phyloP scores from a whole-genome alignment of 1,140 invertebrate genomes.

The Chrysoperla carnea region DNA sequence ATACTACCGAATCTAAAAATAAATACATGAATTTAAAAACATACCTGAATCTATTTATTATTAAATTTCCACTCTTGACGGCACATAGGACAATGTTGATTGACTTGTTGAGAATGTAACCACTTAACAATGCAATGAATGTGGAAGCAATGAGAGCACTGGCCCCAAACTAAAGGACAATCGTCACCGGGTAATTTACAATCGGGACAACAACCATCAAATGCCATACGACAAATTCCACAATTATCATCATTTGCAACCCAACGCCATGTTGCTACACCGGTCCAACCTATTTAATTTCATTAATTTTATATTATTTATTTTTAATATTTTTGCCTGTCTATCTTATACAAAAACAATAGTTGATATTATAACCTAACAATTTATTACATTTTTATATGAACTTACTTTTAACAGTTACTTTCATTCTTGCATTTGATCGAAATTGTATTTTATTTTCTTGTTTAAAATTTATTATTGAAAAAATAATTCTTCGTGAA shows the following conservation, averaged over 20 bases:
- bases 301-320: no score
- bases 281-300: constrained; percentile 59
- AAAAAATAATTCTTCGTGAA: no score
- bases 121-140: constrained; percentile 99
- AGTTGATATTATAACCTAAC: no score
- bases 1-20: no score
- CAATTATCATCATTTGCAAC: constrained; percentile 98
- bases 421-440: constrained; percentile 12
- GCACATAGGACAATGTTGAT: constrained; percentile 97
- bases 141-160: constrained; percentile 98
- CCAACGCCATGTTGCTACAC: constrained; percentile 96
- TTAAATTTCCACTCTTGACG: constrained; percentile 98
- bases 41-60: constrained; percentile 32
- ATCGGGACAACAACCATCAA: constrained; percentile 96
- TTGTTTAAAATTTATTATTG: no score
- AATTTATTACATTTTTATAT: neutral
- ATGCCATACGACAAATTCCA: constrained; percentile 97
- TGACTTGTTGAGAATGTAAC: constrained; percentile 89
- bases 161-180: constrained; percentile 95
- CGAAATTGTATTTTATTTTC: neutral
- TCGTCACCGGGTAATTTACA: constrained; percentile 97
- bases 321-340: no score
- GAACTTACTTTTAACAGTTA: constrained; percentile 17
- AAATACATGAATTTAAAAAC: no score
- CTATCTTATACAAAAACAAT: no score